Evolutionary conservation across 2,888 invertebrate genomes (phyloP).

Genomic region (Parasteatoda lunata): DNA sequence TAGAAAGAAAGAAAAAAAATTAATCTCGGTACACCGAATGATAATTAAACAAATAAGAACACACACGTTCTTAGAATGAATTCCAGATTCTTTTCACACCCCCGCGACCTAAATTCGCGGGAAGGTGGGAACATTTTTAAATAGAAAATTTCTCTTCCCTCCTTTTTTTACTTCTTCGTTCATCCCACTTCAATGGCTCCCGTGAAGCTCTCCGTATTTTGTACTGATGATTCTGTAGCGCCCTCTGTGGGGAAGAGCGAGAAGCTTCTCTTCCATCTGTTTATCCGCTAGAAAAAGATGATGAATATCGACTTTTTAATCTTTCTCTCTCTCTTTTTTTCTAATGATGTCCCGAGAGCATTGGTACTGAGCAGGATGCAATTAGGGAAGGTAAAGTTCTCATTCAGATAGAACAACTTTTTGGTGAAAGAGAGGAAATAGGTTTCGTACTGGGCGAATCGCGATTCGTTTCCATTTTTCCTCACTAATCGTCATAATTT

Average conservation of each 20-base stretch:
- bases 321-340: conserved; percentile 4
- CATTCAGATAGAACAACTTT: conserved; percentile 24
- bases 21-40: background rate
- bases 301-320: conserved; percentile 44
- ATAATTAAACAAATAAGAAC: conserved; percentile 2
- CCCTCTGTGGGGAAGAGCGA: conserved; percentile 43
- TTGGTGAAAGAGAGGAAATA: background rate
- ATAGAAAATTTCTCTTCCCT: background rate
- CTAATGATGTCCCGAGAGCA: conserved; percentile 55
- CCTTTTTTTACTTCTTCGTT: background rate
- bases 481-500: too few species aligned
- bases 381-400: conserved; percentile 41
- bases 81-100: conserved; percentile 32
- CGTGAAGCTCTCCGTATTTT: background rate
- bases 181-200: background rate
- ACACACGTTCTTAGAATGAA: background rate
- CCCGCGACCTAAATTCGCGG: conserved; percentile 57
- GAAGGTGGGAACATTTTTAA: conserved; percentile 55
- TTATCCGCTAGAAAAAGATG: conserved; percentile 21
- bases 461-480: background rate
- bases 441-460: background rate
- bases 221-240: conserved; percentile 33
- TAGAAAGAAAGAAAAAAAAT: too few species aligned
- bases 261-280: conserved; percentile 36
- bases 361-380: conserved; percentile 10